Base-by-base conservation (phyloP, 1,140 invertebrate genomes). In the Rhynchophorus ferrugineus region DNA sequence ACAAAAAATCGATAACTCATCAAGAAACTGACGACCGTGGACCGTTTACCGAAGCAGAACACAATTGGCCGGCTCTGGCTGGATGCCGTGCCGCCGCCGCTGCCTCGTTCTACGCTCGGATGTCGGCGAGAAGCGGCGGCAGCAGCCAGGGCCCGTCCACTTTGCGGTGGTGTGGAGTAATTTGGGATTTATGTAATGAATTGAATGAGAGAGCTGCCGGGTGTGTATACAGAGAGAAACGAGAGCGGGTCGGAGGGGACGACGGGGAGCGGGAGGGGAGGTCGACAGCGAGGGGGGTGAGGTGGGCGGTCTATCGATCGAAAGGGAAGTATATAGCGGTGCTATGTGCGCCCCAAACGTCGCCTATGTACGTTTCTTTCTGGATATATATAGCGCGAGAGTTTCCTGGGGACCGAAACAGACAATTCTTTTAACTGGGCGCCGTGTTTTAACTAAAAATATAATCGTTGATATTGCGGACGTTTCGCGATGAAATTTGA, bases 141-240 rank as follows among this genome's bases (percentile, higher is more conserved):
- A 42, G 37, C 43, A 44, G 42, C 42, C 29, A 20, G 37, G 37
- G 39, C 43, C 44, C 51, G 51, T 54, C 51, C 51, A 54, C 51
- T 54, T 54, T 54, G 51, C 51, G 51, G 51, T 54, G 51, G 51
- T 54, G 51, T 54, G 51, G 51, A 54, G 51, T 54, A 54, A 54
- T 54, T 54, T 54, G 51, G 51, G 51, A 54, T 54, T 54, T 54
- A 54, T 54, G 51, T 54, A 54, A 54, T 54, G 51, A 54, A 54
- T 54, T 54, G 51, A 54, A 54, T 54, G 51, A 54, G 51, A 54
- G 51, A 54, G 51, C 51, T 54, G 51, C 51, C 46, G 51, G 51
- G 51, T 54, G 51, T 54, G 51, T 54, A 54, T 54, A 54, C 51
- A 44, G 24, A 5, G 24, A 29, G 24, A 29, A 13, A 13, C 36